Base-by-base conservation (phyloP, 2,113 vertebrate genomes). In the Phycodurus eques region DNA sequence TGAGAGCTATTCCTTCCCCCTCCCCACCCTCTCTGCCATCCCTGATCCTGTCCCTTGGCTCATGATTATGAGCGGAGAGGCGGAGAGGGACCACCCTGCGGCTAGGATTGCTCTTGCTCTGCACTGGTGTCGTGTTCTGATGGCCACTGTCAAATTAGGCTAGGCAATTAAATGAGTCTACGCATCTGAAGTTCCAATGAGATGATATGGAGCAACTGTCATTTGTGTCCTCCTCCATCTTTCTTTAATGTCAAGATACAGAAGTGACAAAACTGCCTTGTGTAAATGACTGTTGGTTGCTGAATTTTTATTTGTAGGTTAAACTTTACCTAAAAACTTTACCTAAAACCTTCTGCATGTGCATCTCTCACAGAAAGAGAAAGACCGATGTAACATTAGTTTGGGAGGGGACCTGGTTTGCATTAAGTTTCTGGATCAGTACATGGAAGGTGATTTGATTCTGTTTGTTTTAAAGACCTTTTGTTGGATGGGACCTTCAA, bases 1-100 rank as follows among this genome's bases (percentile, higher is more conserved):
- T 65, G 81, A 78, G 78, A 82, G 70, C 77, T 79, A 14, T 53
- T 82, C 73, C 74, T 74, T 78, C 81, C 82, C 75, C 83, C 76
- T 88, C 73, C 76, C 27, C 27, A 84, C 83, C 83, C 74, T 83
- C 71, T 75, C 67, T 79, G 80, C 35, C 70, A 83, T 82, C 72
- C 79, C 70, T 80, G 83, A 87, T 85, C 80, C 80, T 67, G 68
- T 84, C 83, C 80, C 82, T 78, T 68, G 81, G 80, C 82, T 81
- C 80, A 71, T 80, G 85, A 83, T 87, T 80, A 82, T 76, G 77
- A 80, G 72, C 60, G 77, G 73, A 67, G 79, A 69, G 56, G 39
- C 2, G 4, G 39, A 2, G 1, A 74, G 66, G 77, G 35, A 85
- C 83, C 85, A 53, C 81, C 85, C 87, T 78, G 71, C 74, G 74